Evolutionary conservation across 2,113 vertebrate species (phyloP).

Genomic region (Struthidea cinerea): DNA sequence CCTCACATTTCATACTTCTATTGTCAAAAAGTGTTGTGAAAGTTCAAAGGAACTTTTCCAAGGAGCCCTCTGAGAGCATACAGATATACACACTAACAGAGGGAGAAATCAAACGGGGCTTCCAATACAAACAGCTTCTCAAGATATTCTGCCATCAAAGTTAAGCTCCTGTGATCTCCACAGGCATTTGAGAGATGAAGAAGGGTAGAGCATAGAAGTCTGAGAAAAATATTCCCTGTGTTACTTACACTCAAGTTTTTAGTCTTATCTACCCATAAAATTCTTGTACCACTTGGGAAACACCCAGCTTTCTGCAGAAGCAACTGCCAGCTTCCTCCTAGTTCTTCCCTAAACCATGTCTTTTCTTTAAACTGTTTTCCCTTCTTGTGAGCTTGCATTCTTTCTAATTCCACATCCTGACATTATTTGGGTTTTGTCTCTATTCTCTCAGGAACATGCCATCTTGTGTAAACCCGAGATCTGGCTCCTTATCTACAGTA

Average conservation of each 20-base stretch:
- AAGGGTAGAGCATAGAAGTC: neutral
- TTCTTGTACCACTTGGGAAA: neutral
- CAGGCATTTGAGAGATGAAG: neutral
- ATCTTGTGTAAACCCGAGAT: neutral
- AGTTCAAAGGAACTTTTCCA: slow-evolving; percentile 4
- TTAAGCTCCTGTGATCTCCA: neutral
- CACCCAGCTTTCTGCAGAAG: neutral
- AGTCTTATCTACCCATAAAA: neutral
- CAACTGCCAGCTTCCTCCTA: neutral
- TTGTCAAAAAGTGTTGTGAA: neutral
- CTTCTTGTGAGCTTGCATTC: neutral
- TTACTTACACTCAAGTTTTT: neutral
- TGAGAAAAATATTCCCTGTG: neutral
- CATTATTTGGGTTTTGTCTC: neutral
- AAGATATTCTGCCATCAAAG: neutral
- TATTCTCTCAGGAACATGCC: neutral
- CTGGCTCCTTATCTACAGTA: neutral
- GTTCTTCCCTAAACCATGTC: neutral
- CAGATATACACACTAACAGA: neutral
- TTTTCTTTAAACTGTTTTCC: neutral
- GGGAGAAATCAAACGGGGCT: slow-evolving; percentile 3
- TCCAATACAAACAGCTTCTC: neutral
- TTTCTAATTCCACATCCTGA: neutral
- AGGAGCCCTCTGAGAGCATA: neutral
- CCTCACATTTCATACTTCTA: neutral